Evolutionary conservation across 2,797 vertebrate genomes (phyloP).

Genomic region (Brachymystax lenok): DNA sequence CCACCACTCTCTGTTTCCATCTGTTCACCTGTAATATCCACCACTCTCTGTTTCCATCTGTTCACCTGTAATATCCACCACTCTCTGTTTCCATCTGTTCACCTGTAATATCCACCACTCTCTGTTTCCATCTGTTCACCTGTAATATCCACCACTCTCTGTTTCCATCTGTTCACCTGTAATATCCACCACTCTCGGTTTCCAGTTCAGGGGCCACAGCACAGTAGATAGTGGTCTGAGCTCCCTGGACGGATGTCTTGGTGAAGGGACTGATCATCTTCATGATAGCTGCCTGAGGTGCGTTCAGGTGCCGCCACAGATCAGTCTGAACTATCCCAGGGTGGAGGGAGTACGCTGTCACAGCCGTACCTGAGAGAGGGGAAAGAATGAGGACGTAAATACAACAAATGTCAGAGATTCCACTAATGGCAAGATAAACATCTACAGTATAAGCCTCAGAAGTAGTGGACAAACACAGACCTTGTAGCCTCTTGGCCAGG

Average conservation of each 20-base stretch:
- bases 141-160: too few species aligned
- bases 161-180: constrained; percentile 76
- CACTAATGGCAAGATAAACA: background rate
- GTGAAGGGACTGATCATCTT: constrained; percentile 73
- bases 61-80: constrained; percentile 88
- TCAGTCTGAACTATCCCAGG: constrained; percentile 86
- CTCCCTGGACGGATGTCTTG: constrained; percentile 84
- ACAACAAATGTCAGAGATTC: too few species aligned
- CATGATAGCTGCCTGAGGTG: constrained; percentile 64
- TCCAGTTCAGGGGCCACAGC: constrained; percentile 85
- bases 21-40: too few species aligned
- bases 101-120: too few species aligned
- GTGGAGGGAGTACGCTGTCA: constrained; percentile 84
- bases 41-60: too few species aligned
- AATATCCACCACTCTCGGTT: constrained; percentile 84
- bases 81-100: constrained; percentile 73
- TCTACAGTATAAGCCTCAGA: background rate
- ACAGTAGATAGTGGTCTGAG: constrained; percentile 90
- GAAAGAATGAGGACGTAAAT: too few species aligned
- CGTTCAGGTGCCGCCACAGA: constrained; percentile 79
- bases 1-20: too few species aligned
- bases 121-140: too few species aligned
- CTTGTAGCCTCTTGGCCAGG: constrained; percentile 83
- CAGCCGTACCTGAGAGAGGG: constrained; percentile 76
- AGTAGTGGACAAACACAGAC: constrained; percentile 50